Conservation (phyloP, 1,140 invertebrate species). For the Aphis craccivora region DNA sequence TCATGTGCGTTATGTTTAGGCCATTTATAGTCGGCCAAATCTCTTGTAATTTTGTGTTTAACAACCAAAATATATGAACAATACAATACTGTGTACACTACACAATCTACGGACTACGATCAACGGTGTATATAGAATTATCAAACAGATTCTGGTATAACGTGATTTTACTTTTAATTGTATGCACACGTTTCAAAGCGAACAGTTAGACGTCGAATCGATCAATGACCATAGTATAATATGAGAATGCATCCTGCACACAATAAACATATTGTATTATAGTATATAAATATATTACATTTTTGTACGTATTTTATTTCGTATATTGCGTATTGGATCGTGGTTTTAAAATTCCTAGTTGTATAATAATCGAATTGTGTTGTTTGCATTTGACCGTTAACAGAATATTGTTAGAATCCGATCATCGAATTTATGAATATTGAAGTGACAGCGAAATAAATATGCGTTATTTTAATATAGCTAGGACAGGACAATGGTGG, state of each 20-base stretch:
- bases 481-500: background rate
- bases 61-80: background rate
- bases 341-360: background rate
- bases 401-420: background rate
- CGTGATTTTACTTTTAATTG: background rate
- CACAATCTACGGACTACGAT: background rate
- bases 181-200: background rate
- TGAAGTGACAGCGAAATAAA: background rate
- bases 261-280: background rate
- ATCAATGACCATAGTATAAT: too few species aligned
- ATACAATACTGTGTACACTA: background rate
- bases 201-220: background rate
- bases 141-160: background rate
- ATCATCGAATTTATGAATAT: background rate
- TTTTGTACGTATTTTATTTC: background rate
- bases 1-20: background rate
- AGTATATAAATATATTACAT: background rate
- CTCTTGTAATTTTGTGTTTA: background rate
- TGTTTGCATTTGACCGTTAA: background rate
- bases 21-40: background rate
- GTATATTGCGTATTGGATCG: background rate
- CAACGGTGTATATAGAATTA: background rate
- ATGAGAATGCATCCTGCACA: background rate
- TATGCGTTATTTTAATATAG: background rate
- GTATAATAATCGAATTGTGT: background rate